phyloP scores from a whole-genome alignment of 1,140 invertebrate genomes.

The Oryctes rhinoceros region DNA sequence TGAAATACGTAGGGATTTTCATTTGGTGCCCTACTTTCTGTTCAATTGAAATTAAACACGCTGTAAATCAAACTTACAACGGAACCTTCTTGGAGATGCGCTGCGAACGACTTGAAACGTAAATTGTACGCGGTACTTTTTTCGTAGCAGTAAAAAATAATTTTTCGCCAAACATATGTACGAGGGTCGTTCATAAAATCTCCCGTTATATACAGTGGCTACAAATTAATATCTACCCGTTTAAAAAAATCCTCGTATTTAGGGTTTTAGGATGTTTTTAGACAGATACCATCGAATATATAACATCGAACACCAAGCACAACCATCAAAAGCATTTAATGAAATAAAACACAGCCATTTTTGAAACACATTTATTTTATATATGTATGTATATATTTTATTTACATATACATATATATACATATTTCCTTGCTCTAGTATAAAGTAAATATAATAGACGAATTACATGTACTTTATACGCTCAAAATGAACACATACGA shows the following conservation, averaged over 20 bases:
- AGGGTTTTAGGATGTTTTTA: too few relatives aligned
- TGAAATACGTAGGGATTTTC: background rate
- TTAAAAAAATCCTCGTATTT: too few relatives aligned
- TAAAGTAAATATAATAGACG: background rate
- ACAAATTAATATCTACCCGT: too few relatives aligned
- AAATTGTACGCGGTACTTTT: too few relatives aligned
- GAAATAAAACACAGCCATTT: background rate
- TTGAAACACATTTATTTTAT: slow-evolving; percentile 30
- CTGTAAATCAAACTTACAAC: background rate
- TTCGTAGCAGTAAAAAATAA: background rate
- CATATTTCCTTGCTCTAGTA: background rate
- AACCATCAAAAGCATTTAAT: background rate
- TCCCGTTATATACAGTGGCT: too few relatives aligned
- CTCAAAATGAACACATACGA: background rate
- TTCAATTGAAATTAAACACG: background rate
- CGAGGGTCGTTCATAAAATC: background rate
- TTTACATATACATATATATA: slow-evolving; percentile 10
- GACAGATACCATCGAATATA: too few relatives aligned
- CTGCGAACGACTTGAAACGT: background rate
- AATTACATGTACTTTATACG: slow-evolving; percentile 2
- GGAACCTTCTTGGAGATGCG: background rate
- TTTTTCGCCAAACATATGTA: background rate
- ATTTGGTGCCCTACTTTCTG: background rate
- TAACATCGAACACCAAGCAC: too few relatives aligned
- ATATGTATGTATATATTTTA: background rate